Conservation (phyloP, 2,888 invertebrate species). For the Spilarctia lutea region DNA sequence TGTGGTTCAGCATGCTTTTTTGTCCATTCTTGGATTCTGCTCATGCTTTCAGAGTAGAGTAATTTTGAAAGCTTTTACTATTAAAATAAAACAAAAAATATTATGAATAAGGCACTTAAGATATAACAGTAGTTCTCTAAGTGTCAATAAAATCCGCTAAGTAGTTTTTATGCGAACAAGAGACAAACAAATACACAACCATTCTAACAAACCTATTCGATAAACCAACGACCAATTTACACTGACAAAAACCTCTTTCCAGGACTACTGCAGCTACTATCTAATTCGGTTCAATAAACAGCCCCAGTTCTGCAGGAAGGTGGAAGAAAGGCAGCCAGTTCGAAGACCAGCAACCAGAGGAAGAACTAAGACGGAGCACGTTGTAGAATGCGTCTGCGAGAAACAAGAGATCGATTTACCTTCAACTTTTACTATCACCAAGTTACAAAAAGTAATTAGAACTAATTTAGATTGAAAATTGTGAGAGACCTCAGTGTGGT, state of each 20-base stretch:
- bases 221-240: no score
- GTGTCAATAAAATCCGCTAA: background rate
- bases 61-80: no score
- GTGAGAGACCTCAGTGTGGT: no score
- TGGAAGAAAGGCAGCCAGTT: conserved; percentile 61
- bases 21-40: no score
- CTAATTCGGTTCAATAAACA: conserved; percentile 94
- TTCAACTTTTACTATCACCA: conserved; percentile 70
- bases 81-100: no score
- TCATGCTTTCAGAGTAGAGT: no score
- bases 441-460: conserved; percentile 22
- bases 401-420: conserved; percentile 63
- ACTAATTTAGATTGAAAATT: background rate
- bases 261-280: conserved; percentile 95
- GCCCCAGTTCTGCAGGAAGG: conserved; percentile 92
- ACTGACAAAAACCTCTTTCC: conserved; percentile 7
- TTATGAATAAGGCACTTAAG: no score
- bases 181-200: no score
- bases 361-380: conserved; percentile 52
- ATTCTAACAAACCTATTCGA: no score
- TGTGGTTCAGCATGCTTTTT: no score
- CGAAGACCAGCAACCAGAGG: conserved; percentile 66
- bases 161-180: background rate
- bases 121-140: background rate
- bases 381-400: conserved; percentile 36